Percentiles rank a stretch among this genome's conserved stretches.
phyloP scores from a whole-genome alignment of 2,888 invertebrate genomes.

The Deilephila elpenor region DNA sequence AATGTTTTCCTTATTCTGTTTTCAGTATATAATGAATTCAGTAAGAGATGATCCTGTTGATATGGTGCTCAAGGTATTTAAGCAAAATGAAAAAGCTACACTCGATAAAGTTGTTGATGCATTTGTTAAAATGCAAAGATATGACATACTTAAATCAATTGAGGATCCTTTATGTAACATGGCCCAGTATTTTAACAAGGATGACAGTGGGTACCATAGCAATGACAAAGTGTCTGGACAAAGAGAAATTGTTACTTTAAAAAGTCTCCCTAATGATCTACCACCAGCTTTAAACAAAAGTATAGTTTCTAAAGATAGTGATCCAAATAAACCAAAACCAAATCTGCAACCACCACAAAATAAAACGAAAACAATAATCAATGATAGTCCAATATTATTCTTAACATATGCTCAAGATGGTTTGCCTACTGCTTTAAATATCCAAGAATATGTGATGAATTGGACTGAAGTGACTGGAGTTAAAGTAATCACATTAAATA shows the following conservation, averaged over 20 bases:
- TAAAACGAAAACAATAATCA: slow-evolving; percentile 52
- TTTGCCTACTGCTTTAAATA: slow-evolving; percentile 71
- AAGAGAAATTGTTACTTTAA: slow-evolving; percentile 70
- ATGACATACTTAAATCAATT: slow-evolving; percentile 81
- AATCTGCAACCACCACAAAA: slow-evolving; percentile 48
- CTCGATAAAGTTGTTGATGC: slow-evolving; percentile 81
- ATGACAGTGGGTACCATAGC: slow-evolving; percentile 79
- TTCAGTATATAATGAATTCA: slow-evolving; percentile 82
- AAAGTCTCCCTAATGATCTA: slow-evolving; percentile 68
- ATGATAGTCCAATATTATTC: slow-evolving; percentile 72
- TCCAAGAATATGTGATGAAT: slow-evolving; percentile 75
- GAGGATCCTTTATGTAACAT: slow-evolving; percentile 70
- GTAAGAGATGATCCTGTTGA: slow-evolving; percentile 83
- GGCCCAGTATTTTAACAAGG: slow-evolving; percentile 68
- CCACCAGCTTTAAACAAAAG: slow-evolving; percentile 74
- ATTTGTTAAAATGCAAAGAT: slow-evolving; percentile 77
- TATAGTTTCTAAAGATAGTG: slow-evolving; percentile 55
- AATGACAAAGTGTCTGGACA: slow-evolving; percentile 61
- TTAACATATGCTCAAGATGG: slow-evolving; percentile 84
- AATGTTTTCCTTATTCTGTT: slow-evolving; percentile 35
- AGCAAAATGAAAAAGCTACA: slow-evolving; percentile 80
- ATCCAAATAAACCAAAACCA: slow-evolving; percentile 60
- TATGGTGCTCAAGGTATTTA: slow-evolving; percentile 80
- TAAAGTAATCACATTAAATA: slow-evolving; percentile 74
- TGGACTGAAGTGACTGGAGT: slow-evolving; percentile 73